Evolutionary conservation across 2,797 vertebrate genomes (phyloP).

Genomic region (Alosa sapidissima): DNA sequence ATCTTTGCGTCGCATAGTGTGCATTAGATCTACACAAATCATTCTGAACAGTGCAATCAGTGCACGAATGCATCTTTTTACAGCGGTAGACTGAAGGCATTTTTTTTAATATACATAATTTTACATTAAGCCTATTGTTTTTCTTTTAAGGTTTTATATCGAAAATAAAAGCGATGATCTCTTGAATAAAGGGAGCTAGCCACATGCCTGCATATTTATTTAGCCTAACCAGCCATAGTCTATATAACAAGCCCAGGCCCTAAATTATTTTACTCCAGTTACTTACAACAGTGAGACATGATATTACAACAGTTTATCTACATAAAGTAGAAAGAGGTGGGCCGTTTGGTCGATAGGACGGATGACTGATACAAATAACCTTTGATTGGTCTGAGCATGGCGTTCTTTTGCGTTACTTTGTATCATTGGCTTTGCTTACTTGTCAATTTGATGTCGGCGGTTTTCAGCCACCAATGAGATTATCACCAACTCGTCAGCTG

Average conservation of each 20-base stretch:
- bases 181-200: not conserved
- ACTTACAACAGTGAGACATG: not conserved
- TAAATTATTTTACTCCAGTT: not conserved
- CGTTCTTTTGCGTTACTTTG: slow-evolving; percentile 66
- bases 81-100: too few species aligned
- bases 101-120: too few species aligned
- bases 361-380: not conserved
- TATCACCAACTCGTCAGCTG: slow-evolving; percentile 56
- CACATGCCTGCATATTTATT: not conserved
- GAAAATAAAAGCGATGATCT: not conserved
- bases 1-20: not conserved
- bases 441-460: slow-evolving; percentile 9
- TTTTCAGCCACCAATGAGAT: slow-evolving; percentile 61
- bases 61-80: not conserved
- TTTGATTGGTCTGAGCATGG: slow-evolving; percentile 64
- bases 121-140: too few species aligned
- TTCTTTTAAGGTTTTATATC: not conserved
- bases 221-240: not conserved
- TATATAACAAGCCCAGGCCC: not conserved
- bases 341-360: not conserved
- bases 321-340: not conserved
- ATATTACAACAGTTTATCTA: not conserved
- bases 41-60: not conserved
- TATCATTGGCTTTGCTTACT: slow-evolving; percentile 57
- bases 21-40: not conserved